These are phyloP conservation scores for Spilarctia lutea DNA, from an alignment of 2,888 invertebrate genomes.

Conservation along the genomic window DNA sequence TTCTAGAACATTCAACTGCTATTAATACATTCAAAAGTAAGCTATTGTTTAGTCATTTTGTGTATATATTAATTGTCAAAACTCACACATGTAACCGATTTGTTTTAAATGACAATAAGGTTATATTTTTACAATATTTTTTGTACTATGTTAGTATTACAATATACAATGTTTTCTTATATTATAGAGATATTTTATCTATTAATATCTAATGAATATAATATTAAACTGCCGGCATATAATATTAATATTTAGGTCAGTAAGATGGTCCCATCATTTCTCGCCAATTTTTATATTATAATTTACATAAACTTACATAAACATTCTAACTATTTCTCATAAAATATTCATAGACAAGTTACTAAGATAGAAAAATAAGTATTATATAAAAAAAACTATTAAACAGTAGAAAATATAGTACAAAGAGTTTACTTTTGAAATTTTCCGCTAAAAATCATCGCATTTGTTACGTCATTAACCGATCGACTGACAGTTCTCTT, in stretches of 20 bases:
- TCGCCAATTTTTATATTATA: not conserved
- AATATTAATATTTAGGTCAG: not conserved
- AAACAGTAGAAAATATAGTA: no score
- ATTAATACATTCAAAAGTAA: not conserved
- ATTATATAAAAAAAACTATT: not conserved
- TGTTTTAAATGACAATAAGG: not conserved
- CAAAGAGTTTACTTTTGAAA: not conserved
- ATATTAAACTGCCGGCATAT: not conserved
- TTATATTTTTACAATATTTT: not conserved
- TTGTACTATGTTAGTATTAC: conserved; percentile 18
- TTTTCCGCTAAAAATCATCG: no score
- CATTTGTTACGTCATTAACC: no score
- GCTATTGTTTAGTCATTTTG: not conserved
- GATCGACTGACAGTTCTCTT: no score
- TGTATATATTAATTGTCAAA: not conserved
- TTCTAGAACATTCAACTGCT: not conserved
- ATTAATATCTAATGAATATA: conserved; percentile 6
- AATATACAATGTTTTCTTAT: conserved; percentile 1
- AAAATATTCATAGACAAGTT: not conserved
- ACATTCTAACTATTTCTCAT: not conserved
- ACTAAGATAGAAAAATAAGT: not conserved
- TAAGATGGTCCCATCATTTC: no score
- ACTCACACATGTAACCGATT: not conserved
- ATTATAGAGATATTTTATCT: conserved; percentile 5
- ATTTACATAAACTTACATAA: not conserved